phyloP scores from a whole-genome alignment of 2,113 vertebrate species.

The Caranx ignobilis region DNA sequence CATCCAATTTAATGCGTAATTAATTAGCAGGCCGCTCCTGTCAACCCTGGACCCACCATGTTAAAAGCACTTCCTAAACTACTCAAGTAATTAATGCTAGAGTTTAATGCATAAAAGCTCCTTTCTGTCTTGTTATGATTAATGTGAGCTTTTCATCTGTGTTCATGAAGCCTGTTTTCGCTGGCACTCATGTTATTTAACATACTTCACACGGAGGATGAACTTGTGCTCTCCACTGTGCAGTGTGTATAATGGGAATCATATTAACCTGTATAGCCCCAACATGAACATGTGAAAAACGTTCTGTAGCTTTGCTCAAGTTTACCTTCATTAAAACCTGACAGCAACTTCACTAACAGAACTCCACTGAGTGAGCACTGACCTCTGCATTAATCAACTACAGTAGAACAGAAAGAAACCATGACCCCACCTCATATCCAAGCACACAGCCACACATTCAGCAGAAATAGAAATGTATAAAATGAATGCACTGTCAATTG shows the following conservation, averaged over 20 bases:
- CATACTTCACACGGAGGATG: constrained; percentile 28
- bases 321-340: constrained; percentile 20
- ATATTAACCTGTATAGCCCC: constrained; percentile 8
- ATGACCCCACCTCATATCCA: constrained; percentile 4
- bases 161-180: constrained; percentile 27
- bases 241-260: background rate
- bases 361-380: background rate
- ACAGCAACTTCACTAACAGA: constrained; percentile 16
- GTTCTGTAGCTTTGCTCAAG: background rate
- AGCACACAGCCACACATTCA: background rate
- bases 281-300: constrained; percentile 24
- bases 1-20: constrained; percentile 41
- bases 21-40: constrained; percentile 21
- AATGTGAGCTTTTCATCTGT: background rate
- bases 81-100: constrained; percentile 23
- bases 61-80: constrained; percentile 48
- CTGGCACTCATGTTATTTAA: constrained; percentile 16
- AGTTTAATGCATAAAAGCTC: constrained; percentile 27
- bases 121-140: constrained; percentile 13
- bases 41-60: constrained; percentile 1
- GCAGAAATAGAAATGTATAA: too few species aligned
- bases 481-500: too few species aligned
- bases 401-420: background rate
- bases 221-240: background rate
- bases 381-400: constrained; percentile 10